Evolutionary conservation across 2,888 invertebrate genomes (phyloP), one percentile per base, ranked within the genome.

Genomic region (Spialia ferax): DNA sequence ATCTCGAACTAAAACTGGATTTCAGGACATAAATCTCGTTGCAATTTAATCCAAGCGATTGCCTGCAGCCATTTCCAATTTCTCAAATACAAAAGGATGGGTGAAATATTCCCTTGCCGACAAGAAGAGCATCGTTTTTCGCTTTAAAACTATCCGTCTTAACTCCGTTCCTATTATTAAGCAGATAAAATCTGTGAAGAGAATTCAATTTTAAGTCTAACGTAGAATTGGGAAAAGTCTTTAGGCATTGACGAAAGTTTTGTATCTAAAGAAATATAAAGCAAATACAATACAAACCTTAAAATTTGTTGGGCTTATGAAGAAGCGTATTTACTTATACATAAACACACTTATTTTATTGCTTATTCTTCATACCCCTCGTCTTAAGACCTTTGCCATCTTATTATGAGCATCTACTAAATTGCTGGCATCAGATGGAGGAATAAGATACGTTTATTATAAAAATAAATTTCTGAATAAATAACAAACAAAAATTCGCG

Each of bases 11-110:
- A 5, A 22, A 52, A 23, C n/a, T 52, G 15, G 38, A 22, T 23
- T 26, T 22, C 29, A 29, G 13, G 26, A 26, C 29, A 60, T 59
- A 59, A 59, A 26, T 52, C 29, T 13, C 18, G 26, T 60, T 29
- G 60, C 15, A 45, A 11, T 26, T 60, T 60, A 45, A 60, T 60
- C 60, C 45, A 45, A 60, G 23, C 26, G 11, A 60, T 60, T 15
- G 23, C 45, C 26, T 22, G 45, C 26, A 60, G 26, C 59, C 15
- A 59, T 45, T 42, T 60, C 29, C 45, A 60, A 48, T 60, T 26
- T 60, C 60, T 60, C 60, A 60, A 60, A 45, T 60, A 26, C 59
- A 45, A 59, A 22, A 32, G 48, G 32, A 50, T 18, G 48, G 20
- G 32, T 48, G 20, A 61, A 50, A 48, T 61, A 61, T 32, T 61